These are phyloP conservation scores for Triops longicaudatus DNA, from an alignment of 1,140 invertebrate genomes.

Conservation along the genomic window DNA sequence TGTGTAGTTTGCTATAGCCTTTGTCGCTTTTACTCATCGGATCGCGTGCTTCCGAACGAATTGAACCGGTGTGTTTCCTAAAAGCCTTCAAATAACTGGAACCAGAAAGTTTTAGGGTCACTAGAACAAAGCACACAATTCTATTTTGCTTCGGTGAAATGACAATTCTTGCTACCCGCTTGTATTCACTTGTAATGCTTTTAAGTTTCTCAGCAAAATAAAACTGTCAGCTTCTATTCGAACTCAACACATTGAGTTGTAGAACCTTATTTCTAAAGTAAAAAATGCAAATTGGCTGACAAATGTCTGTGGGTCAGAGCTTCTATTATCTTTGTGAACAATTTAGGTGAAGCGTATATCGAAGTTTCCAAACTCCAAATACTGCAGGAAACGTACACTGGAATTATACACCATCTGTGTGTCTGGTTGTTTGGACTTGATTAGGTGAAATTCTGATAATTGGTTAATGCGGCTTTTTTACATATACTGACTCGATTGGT, in stretches of 20 bases:
- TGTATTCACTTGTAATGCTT: too few species aligned
- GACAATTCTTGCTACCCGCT: too few species aligned
- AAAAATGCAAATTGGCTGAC: too few species aligned
- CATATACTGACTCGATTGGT: not conserved
- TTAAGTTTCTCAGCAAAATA: too few species aligned
- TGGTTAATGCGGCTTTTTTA: not conserved
- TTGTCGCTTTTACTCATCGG: not conserved
- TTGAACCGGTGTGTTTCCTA: not conserved
- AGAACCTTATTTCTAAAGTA: too few species aligned
- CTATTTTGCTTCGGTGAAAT: too few species aligned
- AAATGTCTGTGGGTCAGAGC: too few species aligned
- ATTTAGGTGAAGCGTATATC: not conserved
- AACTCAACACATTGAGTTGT: too few species aligned
- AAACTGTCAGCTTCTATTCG: too few species aligned
- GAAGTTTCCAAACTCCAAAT: not conserved
- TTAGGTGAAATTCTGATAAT: not conserved
- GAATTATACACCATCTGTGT: not conserved
- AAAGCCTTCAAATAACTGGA: not conserved
- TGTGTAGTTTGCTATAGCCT: not conserved
- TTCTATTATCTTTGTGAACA: not conserved
- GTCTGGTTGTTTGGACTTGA: slow-evolving; percentile 5
- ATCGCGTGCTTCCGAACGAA: slow-evolving; percentile 5
- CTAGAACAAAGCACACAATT: too few species aligned
- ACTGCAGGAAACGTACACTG: not conserved
- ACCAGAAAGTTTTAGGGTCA: too few species aligned